A percentile compares a stretch with the other conserved stretches of the same genome.
phyloP scores from a whole-genome alignment of 2,113 vertebrate species.

The Oryzias woworae region DNA sequence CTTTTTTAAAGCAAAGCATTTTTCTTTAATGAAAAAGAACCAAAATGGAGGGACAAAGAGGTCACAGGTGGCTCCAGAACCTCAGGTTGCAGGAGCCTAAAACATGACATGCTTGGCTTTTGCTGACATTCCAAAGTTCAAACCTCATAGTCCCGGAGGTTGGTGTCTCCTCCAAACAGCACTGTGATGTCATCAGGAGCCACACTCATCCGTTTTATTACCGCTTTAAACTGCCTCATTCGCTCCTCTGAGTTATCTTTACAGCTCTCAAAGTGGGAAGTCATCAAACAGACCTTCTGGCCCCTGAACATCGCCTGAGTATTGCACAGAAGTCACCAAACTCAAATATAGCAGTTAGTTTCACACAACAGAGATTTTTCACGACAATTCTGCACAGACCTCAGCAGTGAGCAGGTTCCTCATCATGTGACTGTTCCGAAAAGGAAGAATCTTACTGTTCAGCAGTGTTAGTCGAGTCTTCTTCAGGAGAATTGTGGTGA shows the following conservation, averaged over 20 bases:
- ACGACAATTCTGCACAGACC: constrained; percentile 51
- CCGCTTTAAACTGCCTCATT: constrained; percentile 79
- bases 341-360: neutral
- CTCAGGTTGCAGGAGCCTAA: too few species aligned
- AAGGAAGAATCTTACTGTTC: constrained; percentile 79
- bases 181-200: constrained; percentile 78
- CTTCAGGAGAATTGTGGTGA: constrained; percentile 87
- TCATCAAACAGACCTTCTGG: constrained; percentile 86
- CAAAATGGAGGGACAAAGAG: too few species aligned
- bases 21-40: too few species aligned
- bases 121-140: neutral
- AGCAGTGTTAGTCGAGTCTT: constrained; percentile 84
- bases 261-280: constrained; percentile 91
- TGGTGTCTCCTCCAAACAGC: constrained; percentile 92
- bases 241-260: constrained; percentile 80
- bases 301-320: constrained; percentile 79
- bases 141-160: constrained; percentile 87
- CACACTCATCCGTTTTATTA: constrained; percentile 78
- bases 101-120: neutral
- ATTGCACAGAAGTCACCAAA: neutral
- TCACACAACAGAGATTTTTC: too few species aligned
- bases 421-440: constrained; percentile 83
- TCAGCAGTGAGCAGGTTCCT: constrained; percentile 86
- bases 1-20: too few species aligned
- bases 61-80: too few species aligned